Conservation (phyloP, 2,888 invertebrate species). For the Erebia palarica region DNA sequence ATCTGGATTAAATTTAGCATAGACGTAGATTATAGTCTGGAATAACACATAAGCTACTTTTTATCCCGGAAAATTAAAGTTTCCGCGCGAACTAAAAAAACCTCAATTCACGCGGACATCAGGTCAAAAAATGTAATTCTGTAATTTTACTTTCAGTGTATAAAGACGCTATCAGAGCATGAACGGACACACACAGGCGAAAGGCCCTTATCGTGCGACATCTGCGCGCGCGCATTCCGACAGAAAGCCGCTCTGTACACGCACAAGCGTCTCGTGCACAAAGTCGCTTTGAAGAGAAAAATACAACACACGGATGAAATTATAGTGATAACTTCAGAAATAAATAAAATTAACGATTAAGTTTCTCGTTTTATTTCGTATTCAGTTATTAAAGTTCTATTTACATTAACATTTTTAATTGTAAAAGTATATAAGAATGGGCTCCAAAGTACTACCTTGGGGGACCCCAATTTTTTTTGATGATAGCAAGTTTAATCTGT, state of each 20-base stretch:
- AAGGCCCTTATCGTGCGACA: slow-evolving; percentile 59
- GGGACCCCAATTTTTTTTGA: no score
- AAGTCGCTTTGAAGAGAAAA: slow-evolving; percentile 40
- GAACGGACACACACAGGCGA: slow-evolving; percentile 64
- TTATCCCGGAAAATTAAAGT: no score
- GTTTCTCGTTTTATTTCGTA: slow-evolving; percentile 1
- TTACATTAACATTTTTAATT: neutral
- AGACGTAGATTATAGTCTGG: no score
- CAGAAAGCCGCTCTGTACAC: slow-evolving; percentile 59
- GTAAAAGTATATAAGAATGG: neutral
- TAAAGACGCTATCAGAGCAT: slow-evolving; percentile 61
- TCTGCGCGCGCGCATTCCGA: slow-evolving; percentile 62
- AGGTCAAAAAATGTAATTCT: no score
- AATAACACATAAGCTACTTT: no score
- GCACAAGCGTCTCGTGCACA: slow-evolving; percentile 56
- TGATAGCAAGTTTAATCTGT: neutral
- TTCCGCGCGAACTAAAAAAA: no score
- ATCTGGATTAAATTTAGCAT: no score
- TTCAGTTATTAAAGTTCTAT: neutral
- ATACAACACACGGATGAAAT: neutral
- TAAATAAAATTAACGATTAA: neutral
- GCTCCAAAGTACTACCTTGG: neutral
- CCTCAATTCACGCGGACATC: no score
- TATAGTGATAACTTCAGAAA: neutral
- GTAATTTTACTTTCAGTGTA: slow-evolving; percentile 50